Base-by-base conservation (phyloP, 2,888 invertebrate species). In the Cantharis nigra region DNA sequence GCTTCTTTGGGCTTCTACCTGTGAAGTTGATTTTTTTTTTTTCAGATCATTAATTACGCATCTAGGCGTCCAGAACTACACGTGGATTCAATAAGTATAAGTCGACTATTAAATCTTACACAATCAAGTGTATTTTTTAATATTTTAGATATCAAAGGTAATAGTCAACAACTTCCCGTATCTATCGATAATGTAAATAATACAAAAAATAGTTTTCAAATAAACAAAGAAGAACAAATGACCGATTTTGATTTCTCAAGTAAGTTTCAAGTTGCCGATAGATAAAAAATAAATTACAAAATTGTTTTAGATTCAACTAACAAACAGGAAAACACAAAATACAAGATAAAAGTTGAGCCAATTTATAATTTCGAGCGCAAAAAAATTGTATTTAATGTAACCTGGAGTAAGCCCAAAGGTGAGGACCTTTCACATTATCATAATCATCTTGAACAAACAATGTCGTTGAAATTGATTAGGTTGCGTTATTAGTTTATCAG, bases 381-480 rank as follows among this genome's bases (percentile, higher is more conserved):
- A 63, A 73, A 77, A 65, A 71, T 77, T 18, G 20, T 77, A 5
- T 62, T 77, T 9, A 70, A 77, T 30, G 67, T 77, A 5, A 70
- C 77, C 3, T 77, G 77, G 77, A 69, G 62, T 33, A 63, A 33
- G 63, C 73, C 72, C 0, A 30, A 26, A 73, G 70, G 77, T 77
- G 49, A 73, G 63, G 9, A 28, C 11, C 64, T n/a, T 49, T 65
- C 18, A 3, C 3, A 7, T 13, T 18, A n/a, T 7, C 14, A 63
- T 67, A 65, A 72, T 30, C 5, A 14, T 33, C 20, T 33, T 72
- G 7, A 33, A 72, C 65, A 30, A 14, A 10, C 64, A 11, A 14
- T 9, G 3, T 28, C 20, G n/a, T 20, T 67, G n/a, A 18, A 71
- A 30, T 63, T n/a, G 49, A 49, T n/a, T 49, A 49, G n/a, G n/a